A percentile compares a stretch with the other conserved stretches of the same genome.
phyloP scores from a whole-genome alignment of 1,140 invertebrate genomes.

The Leptinotarsa defecta region DNA sequence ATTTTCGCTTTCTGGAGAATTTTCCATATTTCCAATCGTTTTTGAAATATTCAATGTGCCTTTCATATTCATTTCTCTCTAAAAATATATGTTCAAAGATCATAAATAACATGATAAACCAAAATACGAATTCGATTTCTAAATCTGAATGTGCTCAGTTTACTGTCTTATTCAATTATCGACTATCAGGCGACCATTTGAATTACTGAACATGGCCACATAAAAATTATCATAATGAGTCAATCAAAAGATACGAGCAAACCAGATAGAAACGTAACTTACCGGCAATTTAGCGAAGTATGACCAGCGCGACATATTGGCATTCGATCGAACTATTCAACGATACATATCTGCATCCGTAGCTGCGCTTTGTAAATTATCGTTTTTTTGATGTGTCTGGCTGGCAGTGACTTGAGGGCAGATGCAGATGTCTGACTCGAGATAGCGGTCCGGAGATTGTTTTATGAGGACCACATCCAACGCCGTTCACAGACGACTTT shows the following conservation, averaged over 20 bases:
- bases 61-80: too few species aligned
- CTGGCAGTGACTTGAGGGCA: slow-evolving; percentile 26
- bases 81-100: too few species aligned
- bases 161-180: too few species aligned
- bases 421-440: slow-evolving; percentile 36
- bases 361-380: slow-evolving; percentile 36
- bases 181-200: too few species aligned
- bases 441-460: slow-evolving; percentile 42
- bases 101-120: too few species aligned
- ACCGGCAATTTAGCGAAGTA: slow-evolving; percentile 7
- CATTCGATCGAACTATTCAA: slow-evolving; percentile 11
- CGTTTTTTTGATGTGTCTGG: slow-evolving; percentile 35
- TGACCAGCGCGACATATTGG: neutral
- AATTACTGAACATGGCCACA: neutral
- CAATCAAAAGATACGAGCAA: neutral
- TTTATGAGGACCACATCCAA: slow-evolving; percentile 48
- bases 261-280: neutral
- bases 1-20: too few species aligned
- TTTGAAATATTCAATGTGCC: too few species aligned
- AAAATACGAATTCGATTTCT: too few species aligned
- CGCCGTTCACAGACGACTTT: slow-evolving; percentile 43
- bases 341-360: slow-evolving; percentile 23
- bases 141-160: too few species aligned
- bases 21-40: too few species aligned
- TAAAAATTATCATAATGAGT: neutral